A percentile compares a stretch with the other conserved stretches of the same genome.
These are phyloP conservation scores for Procavia capensis DNA, from an alignment of 2,113 vertebrate species.

Conservation along the genomic window DNA sequence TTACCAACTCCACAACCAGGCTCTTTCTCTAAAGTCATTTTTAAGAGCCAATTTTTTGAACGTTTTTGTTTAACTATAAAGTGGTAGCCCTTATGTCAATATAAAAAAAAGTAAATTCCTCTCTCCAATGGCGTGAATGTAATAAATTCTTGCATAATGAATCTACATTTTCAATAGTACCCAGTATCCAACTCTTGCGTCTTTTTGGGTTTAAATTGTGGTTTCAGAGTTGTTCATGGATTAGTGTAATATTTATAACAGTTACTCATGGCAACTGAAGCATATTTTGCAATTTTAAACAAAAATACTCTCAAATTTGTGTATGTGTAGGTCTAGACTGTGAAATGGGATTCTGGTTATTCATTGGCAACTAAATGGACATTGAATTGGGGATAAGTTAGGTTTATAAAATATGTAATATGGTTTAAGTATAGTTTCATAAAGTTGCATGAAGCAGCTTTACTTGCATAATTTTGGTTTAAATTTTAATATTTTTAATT, in stretches of 20 bases:
- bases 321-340: conserved; percentile 18
- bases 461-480: conserved; percentile 35
- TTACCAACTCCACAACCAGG: conserved; percentile 58
- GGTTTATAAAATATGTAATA: conserved; percentile 40
- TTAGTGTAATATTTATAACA: conserved; percentile 68
- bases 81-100: not conserved
- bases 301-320: conserved; percentile 64
- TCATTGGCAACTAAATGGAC: conserved; percentile 36
- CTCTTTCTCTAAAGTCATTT: conserved; percentile 44
- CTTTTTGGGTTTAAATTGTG: conserved; percentile 73
- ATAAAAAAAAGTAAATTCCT: not conserved
- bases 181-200: conserved; percentile 45
- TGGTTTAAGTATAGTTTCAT: conserved; percentile 9
- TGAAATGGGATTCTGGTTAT: conserved; percentile 28
- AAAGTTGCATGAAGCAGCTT: conserved; percentile 44
- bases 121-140: not conserved
- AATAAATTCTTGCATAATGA: conserved; percentile 22
- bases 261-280: conserved; percentile 47
- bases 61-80: conserved; percentile 67
- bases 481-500: conserved; percentile 21
- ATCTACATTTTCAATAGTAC: conserved; percentile 21
- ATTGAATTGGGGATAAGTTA: conserved; percentile 40
- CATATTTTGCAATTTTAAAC: conserved; percentile 72
- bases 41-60: conserved; percentile 66
- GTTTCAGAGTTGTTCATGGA: conserved; percentile 52